Evolutionary conservation across 2,888 invertebrate genomes (phyloP).

Genomic region (Agonopterix heracliana): DNA sequence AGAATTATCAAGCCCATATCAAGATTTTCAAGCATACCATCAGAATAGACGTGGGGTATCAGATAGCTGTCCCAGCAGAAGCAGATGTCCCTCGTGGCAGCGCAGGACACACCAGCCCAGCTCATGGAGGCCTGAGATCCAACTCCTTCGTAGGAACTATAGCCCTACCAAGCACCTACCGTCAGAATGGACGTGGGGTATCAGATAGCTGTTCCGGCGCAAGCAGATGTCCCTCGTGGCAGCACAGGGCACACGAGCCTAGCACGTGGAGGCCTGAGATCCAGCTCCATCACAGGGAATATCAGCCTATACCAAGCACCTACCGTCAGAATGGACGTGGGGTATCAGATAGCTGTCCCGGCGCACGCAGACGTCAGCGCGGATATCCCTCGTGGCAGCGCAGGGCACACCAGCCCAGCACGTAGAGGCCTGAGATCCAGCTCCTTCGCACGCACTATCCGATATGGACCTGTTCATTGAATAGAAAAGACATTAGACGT

Average conservation of each 20-base stretch:
- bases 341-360: constrained; percentile 53
- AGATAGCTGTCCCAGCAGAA: constrained; percentile 43
- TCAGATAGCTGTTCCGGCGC: constrained; percentile 44
- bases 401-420: constrained; percentile 60
- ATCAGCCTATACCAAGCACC: too few species aligned
- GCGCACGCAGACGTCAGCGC: constrained; percentile 51
- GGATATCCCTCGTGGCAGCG: constrained; percentile 44
- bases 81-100: constrained; percentile 50
- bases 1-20: too few species aligned
- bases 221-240: constrained; percentile 50
- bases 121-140: constrained; percentile 56
- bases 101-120: constrained; percentile 55
- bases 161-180: too few species aligned
- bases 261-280: constrained; percentile 55
- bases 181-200: constrained; percentile 49
- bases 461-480: constrained; percentile 30
- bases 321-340: constrained; percentile 48
- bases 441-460: constrained; percentile 53
- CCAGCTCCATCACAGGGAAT: constrained; percentile 64
- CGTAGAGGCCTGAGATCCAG: constrained; percentile 51
- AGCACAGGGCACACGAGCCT: constrained; percentile 52
- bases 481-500: too few species aligned
- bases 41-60: constrained; percentile 49
- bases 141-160: too few species aligned
- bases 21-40: too few species aligned